Evolutionary conservation across 1,140 invertebrate species (phyloP).

Genomic region (Parapsyche elsis): DNA sequence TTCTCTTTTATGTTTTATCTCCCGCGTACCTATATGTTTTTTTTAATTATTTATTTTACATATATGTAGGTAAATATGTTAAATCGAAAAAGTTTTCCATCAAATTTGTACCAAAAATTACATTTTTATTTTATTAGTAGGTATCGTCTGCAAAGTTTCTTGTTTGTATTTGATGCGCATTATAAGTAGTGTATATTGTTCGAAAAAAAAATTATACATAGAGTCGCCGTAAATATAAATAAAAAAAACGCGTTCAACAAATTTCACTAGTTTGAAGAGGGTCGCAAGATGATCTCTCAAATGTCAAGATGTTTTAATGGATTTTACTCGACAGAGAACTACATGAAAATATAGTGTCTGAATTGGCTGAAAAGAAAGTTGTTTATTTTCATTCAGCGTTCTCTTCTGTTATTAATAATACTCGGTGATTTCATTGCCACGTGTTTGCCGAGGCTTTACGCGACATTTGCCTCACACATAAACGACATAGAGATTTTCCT

Average conservation of each 20-base stretch:
- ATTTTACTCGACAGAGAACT: conserved; percentile 9
- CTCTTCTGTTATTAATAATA: not conserved
- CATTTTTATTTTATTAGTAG: no score
- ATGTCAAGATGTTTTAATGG: conserved; percentile 28
- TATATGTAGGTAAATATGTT: no score
- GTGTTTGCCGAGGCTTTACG: not conserved
- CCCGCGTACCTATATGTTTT: no score
- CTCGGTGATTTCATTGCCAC: conserved; percentile 1
- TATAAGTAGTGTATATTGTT: not conserved
- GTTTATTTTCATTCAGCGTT: conserved; percentile 10
- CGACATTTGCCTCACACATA: not conserved
- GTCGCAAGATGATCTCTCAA: conserved; percentile 26
- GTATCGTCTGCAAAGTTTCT: no score
- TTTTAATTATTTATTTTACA: no score
- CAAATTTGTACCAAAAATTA: no score
- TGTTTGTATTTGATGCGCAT: no score
- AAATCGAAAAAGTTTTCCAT: no score
- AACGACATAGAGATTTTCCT: not conserved
- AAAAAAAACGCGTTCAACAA: not conserved
- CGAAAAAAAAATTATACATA: not conserved
- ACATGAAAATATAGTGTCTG: conserved; percentile 24
- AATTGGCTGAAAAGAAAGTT: conserved; percentile 12
- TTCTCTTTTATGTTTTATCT: no score
- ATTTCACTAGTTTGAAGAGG: conserved; percentile 18
- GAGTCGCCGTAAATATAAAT: not conserved